These are phyloP conservation scores for Rotaria socialis DNA, from an alignment of 2,888 invertebrate species.

Conservation along the genomic window DNA sequence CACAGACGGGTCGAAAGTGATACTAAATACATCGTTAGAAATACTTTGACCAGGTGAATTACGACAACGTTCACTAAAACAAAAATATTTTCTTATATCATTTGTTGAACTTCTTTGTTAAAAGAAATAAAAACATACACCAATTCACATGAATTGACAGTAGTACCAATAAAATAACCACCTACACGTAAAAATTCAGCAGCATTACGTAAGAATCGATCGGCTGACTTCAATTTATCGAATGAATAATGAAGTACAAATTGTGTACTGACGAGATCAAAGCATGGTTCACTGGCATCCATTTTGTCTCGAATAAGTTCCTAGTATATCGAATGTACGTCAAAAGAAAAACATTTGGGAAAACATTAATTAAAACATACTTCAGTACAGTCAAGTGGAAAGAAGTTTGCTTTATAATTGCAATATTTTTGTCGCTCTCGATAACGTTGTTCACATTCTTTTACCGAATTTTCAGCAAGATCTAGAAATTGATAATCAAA, in stretches of 20 bases:
- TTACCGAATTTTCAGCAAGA: slow-evolving; percentile 83
- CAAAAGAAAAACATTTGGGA: slow-evolving; percentile 49
- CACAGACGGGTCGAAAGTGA: slow-evolving; percentile 57
- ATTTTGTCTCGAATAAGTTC: slow-evolving; percentile 41
- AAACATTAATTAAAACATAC: slow-evolving; percentile 51
- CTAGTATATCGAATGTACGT: neutral
- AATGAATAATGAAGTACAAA: slow-evolving; percentile 87
- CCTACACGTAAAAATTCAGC: slow-evolving; percentile 80
- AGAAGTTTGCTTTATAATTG: slow-evolving; percentile 72
- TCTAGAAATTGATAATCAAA: slow-evolving; percentile 60
- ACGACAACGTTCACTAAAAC: slow-evolving; percentile 38
- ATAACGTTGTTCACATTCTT: slow-evolving; percentile 81
- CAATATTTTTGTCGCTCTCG: slow-evolving; percentile 62
- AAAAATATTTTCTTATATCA: neutral
- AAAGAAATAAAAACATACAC: slow-evolving; percentile 47
- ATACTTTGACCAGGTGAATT: slow-evolving; percentile 50
- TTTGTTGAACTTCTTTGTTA: slow-evolving; percentile 39
- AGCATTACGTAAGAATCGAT: slow-evolving; percentile 84
- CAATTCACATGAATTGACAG: slow-evolving; percentile 72
- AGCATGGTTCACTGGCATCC: slow-evolving; percentile 53
- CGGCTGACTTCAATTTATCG: slow-evolving; percentile 68
- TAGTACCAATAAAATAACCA: slow-evolving; percentile 92
- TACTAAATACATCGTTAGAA: slow-evolving; percentile 62
- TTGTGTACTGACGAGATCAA: slow-evolving; percentile 90
- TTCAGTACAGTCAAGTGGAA: slow-evolving; percentile 85